These are phyloP conservation scores for Lepilemur septentrionalis DNA, from an alignment of 2,797 vertebrate species.

Conservation along the genomic window DNA sequence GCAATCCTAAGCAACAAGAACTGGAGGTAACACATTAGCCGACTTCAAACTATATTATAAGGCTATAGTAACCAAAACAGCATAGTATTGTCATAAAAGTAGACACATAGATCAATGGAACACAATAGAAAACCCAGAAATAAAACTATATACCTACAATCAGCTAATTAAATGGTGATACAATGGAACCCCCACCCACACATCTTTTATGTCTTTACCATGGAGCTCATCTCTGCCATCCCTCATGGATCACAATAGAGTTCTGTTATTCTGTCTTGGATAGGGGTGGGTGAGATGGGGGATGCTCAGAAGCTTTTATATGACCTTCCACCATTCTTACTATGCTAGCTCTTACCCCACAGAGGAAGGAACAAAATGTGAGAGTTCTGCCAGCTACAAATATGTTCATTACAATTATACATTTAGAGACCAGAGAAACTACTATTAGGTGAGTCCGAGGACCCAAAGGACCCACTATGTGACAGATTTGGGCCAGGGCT, in stretches of 20 bases:
- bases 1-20: no score
- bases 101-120: no score
- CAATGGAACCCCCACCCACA: background rate
- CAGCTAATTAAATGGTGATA: background rate
- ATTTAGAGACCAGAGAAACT: background rate
- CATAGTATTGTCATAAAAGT: no score
- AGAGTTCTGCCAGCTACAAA: background rate
- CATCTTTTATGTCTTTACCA: background rate
- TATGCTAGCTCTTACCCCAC: background rate
- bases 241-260: background rate
- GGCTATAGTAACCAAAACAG: no score
- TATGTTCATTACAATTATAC: background rate
- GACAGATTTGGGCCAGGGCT: background rate
- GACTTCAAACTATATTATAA: no score
- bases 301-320: background rate
- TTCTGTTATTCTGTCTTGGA: background rate
- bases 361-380: background rate
- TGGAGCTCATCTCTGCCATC: background rate
- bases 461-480: background rate
- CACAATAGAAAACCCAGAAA: no score
- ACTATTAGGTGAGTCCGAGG: background rate
- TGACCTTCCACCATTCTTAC: background rate
- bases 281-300: background rate
- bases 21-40: no score
- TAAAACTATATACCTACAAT: no score